phyloP scores from a whole-genome alignment of 2,113 vertebrate genomes.

The Indri indri region DNA sequence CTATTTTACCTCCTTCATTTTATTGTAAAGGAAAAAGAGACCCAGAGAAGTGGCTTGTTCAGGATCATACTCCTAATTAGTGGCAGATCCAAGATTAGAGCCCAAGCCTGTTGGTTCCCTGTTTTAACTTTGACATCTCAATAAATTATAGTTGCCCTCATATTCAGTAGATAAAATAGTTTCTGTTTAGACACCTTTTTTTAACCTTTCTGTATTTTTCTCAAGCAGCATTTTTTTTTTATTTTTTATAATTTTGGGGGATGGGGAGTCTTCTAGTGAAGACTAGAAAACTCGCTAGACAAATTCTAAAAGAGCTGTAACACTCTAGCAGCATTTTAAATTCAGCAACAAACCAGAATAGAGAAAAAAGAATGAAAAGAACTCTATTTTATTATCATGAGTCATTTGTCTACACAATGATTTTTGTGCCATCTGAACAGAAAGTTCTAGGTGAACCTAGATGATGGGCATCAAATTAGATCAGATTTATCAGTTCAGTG shows the following conservation, averaged over 20 bases:
- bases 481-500: not conserved
- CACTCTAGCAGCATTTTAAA: not conserved
- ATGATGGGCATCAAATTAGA: not conserved
- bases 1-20: slow-evolving; percentile 36
- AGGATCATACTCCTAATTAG: slow-evolving; percentile 43
- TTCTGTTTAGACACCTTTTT: not conserved
- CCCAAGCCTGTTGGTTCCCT: not conserved
- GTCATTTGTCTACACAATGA: not conserved
- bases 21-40: not conserved
- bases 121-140: slow-evolving; percentile 41
- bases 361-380: not conserved
- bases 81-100: slow-evolving; percentile 33
- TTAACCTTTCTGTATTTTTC: not conserved
- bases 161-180: slow-evolving; percentile 22
- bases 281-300: too few relatives aligned
- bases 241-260: too few relatives aligned
- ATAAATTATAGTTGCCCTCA: not conserved
- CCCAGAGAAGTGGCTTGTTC: not conserved
- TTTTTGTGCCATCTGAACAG: slow-evolving; percentile 11
- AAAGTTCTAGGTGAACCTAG: slow-evolving; percentile 3
- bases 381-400: not conserved
- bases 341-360: not conserved
- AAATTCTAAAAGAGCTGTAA: too few relatives aligned
- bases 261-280: too few relatives aligned
- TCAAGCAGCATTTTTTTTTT: not conserved